A percentile compares a stretch with the other conserved stretches of the same genome.
phyloP scores from a whole-genome alignment of 1,140 invertebrate genomes.

The Neodiprion lecontei region DNA sequence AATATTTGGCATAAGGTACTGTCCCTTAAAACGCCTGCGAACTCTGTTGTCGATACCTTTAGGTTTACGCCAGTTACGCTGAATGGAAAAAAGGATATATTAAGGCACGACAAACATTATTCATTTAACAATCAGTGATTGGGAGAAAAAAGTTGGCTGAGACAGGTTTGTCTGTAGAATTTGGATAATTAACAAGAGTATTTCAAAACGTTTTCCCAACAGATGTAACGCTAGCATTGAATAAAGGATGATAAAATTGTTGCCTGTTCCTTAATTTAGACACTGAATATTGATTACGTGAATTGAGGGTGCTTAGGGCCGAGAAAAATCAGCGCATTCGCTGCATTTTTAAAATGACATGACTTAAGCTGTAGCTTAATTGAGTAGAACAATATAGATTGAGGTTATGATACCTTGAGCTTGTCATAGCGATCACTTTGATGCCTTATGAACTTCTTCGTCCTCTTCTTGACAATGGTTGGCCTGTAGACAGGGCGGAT shows the following conservation, averaged over 20 bases:
- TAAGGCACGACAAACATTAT: conserved; percentile 8
- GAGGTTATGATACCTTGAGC: conserved; percentile 75
- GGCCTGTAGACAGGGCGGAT: conserved; percentile 88
- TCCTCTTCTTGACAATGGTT: conserved; percentile 93
- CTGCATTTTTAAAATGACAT: no score
- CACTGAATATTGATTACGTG: no score
- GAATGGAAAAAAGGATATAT: conserved; percentile 41
- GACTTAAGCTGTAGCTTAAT: no score
- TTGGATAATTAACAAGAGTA: no score
- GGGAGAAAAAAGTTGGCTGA: not conserved
- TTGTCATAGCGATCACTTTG: conserved; percentile 97
- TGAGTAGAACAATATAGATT: not conserved
- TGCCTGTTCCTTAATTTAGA: no score
- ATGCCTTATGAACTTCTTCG: conserved; percentile 95
- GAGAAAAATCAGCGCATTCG: no score
- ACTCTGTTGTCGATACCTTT: conserved; percentile 99
- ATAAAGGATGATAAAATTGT: no score
- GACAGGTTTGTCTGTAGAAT: no score
- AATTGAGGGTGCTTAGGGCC: no score
- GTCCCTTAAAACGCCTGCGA: conserved; percentile 97
- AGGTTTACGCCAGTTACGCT: conserved; percentile 90
- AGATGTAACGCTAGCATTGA: no score
- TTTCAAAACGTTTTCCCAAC: no score
- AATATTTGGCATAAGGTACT: conserved; percentile 98
- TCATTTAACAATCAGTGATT: not conserved